Evolutionary conservation across 2,797 vertebrate genomes (phyloP), one percentile per base, ranked within the genome.

Genomic region (Bradypodion pumilum): DNA sequence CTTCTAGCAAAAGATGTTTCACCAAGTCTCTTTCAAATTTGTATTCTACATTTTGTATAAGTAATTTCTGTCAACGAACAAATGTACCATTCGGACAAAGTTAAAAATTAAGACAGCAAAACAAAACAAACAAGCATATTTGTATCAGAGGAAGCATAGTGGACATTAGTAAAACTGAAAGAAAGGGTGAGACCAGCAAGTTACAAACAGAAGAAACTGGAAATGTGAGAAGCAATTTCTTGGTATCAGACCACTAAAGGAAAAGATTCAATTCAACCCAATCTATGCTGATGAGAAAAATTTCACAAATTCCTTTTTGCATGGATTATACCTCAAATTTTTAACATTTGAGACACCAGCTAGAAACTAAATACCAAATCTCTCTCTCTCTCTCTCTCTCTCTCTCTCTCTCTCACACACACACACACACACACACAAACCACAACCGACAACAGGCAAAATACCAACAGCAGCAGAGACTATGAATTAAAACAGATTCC

Each of bases 171-270:
- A 49, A 60, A 56, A 63, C 25, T 25, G 42, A 87, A 84, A 84
- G 65, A 65, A 4, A 82, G 60, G 68, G 37, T 66, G 81, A 81
- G 56, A 68, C 32, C 52, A 80, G 62, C 68, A 74, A 78, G 75
- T 63, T 68, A 74, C 83, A 80, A 86, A 73, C 46, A 56, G 35
- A 74, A 75, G 42, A 89, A 74, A 77, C 68, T 27, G 74, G 78
- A 73, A 81, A 78, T 78, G 68, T 60, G 49, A 79, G 19, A 29
- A 80, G 37, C 27, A 73, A 63, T n/a, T 85, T 88, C 85, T n/a
- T 73, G 35, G 65, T 27, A 1, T 13, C 19, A 42, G 29, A 42
- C 4, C 52, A 73, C 35, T 42, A 37, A 56, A n/a, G 52, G 49
- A 2, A 52, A 80, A 27, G 37, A 52, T 25, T 40, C 59, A 29